A percentile compares a stretch with the other conserved stretches of the same genome.
These are phyloP conservation scores for Drosophila albomicans DNA, from an alignment of 1,140 invertebrate genomes.

Conservation along the genomic window DNA sequence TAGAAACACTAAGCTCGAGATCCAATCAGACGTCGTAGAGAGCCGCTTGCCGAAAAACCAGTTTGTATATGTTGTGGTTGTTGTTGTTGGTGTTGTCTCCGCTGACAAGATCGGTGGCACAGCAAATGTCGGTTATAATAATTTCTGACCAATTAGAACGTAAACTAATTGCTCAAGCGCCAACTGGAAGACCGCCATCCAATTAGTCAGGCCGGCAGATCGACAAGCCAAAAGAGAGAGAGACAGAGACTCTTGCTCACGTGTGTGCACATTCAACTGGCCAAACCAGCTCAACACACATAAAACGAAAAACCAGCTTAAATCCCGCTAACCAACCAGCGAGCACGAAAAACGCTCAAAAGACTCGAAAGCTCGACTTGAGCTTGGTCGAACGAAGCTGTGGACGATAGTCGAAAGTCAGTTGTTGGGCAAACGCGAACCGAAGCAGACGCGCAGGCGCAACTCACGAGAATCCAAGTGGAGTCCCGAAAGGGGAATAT, in stretches of 20 bases:
- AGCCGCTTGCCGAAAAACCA: conserved; percentile 48
- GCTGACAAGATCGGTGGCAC: conserved; percentile 16
- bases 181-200: conserved; percentile 77
- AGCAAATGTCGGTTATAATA: conserved; percentile 77
- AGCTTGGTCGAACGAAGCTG: conserved; percentile 47
- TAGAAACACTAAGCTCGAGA: not conserved
- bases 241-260: conserved; percentile 6
- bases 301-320: conserved; percentile 1
- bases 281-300: conserved; percentile 56
- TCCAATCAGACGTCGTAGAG: conserved; percentile 48
- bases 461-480: conserved; percentile 40
- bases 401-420: conserved; percentile 26
- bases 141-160: conserved; percentile 82
- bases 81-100: not conserved
- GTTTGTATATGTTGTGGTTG: conserved; percentile 34
- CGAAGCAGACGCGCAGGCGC: conserved; percentile 73
- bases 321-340: conserved; percentile 63
- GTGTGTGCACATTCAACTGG: conserved; percentile 21
- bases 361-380: conserved; percentile 49
- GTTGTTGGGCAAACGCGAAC: conserved; percentile 68
- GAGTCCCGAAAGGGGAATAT: conserved; percentile 18
- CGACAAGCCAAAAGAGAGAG: conserved; percentile 20
- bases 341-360: conserved; percentile 68
- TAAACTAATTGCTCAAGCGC: conserved; percentile 82
- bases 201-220: conserved; percentile 68